Conservation (phyloP, 2,888 invertebrate species). For the Parthenolecanium corni region DNA sequence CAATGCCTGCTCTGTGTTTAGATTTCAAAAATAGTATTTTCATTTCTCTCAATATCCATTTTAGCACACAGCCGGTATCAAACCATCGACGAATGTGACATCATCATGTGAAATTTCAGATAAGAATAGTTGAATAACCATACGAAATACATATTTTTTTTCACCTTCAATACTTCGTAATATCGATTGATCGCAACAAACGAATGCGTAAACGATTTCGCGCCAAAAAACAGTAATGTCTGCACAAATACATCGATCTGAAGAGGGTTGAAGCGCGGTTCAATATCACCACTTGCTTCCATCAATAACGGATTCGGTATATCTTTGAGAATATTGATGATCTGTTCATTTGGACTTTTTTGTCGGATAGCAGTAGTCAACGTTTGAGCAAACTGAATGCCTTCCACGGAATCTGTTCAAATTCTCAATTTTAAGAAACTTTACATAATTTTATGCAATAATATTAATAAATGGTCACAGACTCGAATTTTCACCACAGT, state of each 20-base stretch:
- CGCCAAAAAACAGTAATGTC: conserved; percentile 80
- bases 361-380: conserved; percentile 75
- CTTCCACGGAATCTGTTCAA: conserved; percentile 5
- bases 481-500: conserved; percentile 81
- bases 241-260: conserved; percentile 97
- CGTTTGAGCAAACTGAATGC: conserved; percentile 59
- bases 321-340: conserved; percentile 71
- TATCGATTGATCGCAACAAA: conserved; percentile 98
- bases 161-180: conserved; percentile 79
- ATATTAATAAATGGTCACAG: conserved; percentile 30
- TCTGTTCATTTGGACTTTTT: conserved; percentile 83
- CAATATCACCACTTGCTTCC: conserved; percentile 43
- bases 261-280: conserved; percentile 65
- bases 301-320: conserved; percentile 67
- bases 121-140: too few species aligned
- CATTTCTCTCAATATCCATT: too few species aligned
- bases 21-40: too few species aligned
- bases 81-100: too few species aligned
- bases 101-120: too few species aligned
- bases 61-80: too few species aligned
- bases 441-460: too few species aligned
- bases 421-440: too few species aligned
- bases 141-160: too few species aligned
- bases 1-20: too few species aligned
- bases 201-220: conserved; percentile 95